phyloP scores from a whole-genome alignment of 2,888 invertebrate species.

The Blastobasis adustella region DNA sequence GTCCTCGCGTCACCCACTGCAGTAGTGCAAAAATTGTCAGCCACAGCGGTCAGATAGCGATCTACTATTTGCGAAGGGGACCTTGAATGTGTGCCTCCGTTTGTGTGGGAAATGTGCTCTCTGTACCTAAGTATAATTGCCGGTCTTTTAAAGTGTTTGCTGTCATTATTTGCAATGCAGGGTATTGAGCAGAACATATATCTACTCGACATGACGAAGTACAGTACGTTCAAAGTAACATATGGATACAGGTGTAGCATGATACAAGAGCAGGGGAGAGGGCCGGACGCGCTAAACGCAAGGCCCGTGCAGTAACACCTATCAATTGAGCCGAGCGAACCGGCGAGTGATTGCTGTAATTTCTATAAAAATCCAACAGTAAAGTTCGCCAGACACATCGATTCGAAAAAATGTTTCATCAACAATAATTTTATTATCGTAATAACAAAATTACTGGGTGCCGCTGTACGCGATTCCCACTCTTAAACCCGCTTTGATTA shows the following conservation, averaged over 20 bases:
- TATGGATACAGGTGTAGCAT: conserved; percentile 2
- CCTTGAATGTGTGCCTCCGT: too few relatives aligned
- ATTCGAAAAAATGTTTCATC: conserved; percentile 73
- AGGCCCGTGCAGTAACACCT: conserved; percentile 46
- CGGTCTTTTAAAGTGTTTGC: too few relatives aligned
- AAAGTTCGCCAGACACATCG: conserved; percentile 70
- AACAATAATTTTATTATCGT: conserved; percentile 74
- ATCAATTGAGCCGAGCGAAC: conserved; percentile 56
- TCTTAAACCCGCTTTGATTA: conserved; percentile 50
- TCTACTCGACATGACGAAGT: too few relatives aligned
- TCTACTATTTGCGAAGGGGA: conserved; percentile 54
- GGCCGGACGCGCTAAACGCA: conserved; percentile 23
- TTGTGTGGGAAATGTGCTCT: too few relatives aligned
- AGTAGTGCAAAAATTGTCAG: conserved; percentile 72
- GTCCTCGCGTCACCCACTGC: conserved; percentile 49
- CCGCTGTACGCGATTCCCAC: conserved; percentile 50
- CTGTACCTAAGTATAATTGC: too few relatives aligned
- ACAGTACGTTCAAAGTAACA: conserved; percentile 1
- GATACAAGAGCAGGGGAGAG: conserved; percentile 12
- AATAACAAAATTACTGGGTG: conserved; percentile 73
- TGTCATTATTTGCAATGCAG: too few relatives aligned
- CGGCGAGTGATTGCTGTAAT: conserved; percentile 66
- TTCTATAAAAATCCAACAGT: conserved; percentile 68
- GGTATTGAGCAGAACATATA: too few relatives aligned
- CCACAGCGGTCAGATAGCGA: conserved; percentile 64